Evolutionary conservation across 2,113 vertebrate genomes (phyloP).

Genomic region (Upupa epops): DNA sequence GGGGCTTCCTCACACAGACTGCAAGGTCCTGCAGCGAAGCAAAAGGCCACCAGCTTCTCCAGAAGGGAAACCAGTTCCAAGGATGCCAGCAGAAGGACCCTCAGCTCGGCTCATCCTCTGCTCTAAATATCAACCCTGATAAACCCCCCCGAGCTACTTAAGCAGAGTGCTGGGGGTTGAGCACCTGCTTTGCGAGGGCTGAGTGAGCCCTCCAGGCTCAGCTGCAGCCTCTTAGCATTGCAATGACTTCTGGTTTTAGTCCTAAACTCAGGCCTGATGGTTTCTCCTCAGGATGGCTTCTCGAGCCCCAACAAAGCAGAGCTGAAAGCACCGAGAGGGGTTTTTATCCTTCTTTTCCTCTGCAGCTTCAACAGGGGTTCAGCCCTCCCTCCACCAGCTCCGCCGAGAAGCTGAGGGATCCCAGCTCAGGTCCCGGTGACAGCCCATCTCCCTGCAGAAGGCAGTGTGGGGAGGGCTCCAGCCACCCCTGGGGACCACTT

Average conservation of each 20-base stretch:
- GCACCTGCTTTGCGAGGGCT: not conserved
- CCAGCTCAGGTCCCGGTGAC: not conserved
- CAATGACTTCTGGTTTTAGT: not conserved
- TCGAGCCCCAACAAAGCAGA: not conserved
- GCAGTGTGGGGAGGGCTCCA: not conserved
- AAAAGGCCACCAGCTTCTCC: not conserved
- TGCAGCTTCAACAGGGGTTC: not conserved
- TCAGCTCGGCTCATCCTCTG: not conserved
- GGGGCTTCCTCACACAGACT: not conserved
- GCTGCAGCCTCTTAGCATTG: not conserved
- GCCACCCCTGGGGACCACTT: not conserved
- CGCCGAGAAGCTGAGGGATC: not conserved
- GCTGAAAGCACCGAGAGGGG: not conserved
- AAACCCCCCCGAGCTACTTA: not conserved
- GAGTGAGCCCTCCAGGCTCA: not conserved
- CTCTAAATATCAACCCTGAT: not conserved
- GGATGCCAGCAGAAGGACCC: not conserved
- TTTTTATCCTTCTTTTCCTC: not conserved
- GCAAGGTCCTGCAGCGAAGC: rapidly evolving
- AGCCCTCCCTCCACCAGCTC: not conserved
- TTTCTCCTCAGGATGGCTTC: too few relatives aligned
- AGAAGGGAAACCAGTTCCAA: rapidly evolving
- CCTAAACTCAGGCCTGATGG: not conserved
- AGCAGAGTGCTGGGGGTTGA: not conserved
- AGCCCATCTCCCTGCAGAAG: not conserved